These are phyloP conservation scores for Mastomys coucha DNA, from an alignment of 2,113 vertebrate species.

Conservation along the genomic window DNA sequence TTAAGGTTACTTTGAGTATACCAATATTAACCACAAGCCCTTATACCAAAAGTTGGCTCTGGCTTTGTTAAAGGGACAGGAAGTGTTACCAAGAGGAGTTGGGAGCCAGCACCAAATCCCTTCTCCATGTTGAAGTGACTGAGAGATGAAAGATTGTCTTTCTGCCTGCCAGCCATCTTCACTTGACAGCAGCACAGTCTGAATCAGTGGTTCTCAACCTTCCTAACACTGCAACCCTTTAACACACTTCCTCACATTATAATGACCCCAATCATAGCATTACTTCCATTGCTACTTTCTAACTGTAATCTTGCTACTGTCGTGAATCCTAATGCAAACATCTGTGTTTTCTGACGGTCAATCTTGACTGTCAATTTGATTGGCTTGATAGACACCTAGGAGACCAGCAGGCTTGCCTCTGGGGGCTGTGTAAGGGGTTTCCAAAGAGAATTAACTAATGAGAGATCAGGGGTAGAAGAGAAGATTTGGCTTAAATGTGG, in stretches of 20 bases:
- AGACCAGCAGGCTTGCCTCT: background rate
- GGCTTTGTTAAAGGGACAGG: background rate
- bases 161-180: background rate
- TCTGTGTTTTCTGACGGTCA: background rate
- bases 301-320: background rate
- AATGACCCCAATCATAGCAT: background rate
- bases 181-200: background rate
- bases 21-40: slow-evolving; percentile 19
- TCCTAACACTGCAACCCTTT: background rate
- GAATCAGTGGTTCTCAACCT: background rate
- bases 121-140: background rate
- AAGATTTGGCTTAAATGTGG: background rate
- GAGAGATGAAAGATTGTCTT: background rate
- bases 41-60: background rate
- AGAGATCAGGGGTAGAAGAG: background rate
- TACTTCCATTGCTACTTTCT: background rate
- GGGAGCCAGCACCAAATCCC: background rate
- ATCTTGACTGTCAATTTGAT: background rate
- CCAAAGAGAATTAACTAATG: background rate
- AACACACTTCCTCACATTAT: background rate
- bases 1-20: slow-evolving; percentile 48
- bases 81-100: background rate
- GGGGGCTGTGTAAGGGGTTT: background rate
- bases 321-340: background rate
- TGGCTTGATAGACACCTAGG: background rate